phyloP scores from a whole-genome alignment of 37 sponge, comb jelly and placozoan genomes.

The Crambe crambe region DNA sequence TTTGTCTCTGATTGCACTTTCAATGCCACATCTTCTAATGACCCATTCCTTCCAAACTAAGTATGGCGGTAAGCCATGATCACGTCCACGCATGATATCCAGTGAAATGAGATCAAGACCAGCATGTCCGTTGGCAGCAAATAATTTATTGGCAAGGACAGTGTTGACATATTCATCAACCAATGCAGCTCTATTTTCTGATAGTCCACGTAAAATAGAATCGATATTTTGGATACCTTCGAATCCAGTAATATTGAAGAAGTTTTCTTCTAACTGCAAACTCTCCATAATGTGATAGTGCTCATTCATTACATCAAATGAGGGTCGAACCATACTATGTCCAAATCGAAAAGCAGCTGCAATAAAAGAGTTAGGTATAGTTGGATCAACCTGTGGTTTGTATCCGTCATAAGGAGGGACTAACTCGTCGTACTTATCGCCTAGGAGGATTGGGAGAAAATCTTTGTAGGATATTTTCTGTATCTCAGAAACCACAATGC shows the following conservation, averaged over 20 bases:
- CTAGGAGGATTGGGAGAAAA: conserved; percentile 75
- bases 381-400: conserved; percentile 38
- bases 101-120: conserved; percentile 74
- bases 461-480: conserved; percentile 83
- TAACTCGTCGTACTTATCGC: neutral
- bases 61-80: conserved; percentile 85
- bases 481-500: conserved; percentile 70
- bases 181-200: conserved; percentile 6
- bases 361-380: conserved; percentile 52
- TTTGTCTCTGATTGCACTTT: neutral
- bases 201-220: conserved; percentile 72
- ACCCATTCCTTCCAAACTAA: conserved; percentile 24
- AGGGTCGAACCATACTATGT: conserved; percentile 58
- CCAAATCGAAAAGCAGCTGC: conserved; percentile 80
- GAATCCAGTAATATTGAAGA: conserved; percentile 45
- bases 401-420: conserved; percentile 55
- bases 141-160: conserved; percentile 59
- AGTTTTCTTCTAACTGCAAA: conserved; percentile 38
- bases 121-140: neutral
- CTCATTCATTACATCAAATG: conserved; percentile 48
- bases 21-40: neutral
- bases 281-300: conserved; percentile 22
- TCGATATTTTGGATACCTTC: conserved; percentile 62
- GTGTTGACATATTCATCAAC: conserved; percentile 65
- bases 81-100: conserved; percentile 86